Conservation (phyloP, 2,113 vertebrate species). For the Mobula hypostoma region DNA sequence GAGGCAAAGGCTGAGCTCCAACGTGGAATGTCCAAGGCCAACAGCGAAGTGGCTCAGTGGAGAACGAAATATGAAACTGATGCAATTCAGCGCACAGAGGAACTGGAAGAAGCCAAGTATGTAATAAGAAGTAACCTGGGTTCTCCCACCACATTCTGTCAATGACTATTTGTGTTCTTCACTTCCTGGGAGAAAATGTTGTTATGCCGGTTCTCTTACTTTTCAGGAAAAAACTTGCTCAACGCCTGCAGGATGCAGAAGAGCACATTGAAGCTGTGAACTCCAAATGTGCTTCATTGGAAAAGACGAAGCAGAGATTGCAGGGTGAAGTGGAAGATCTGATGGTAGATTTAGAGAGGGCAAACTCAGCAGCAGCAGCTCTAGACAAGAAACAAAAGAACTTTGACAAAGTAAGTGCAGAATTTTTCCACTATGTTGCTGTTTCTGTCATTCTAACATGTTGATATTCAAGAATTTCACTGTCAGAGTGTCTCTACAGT, state of each 20-base stretch:
- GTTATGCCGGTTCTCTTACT: background rate
- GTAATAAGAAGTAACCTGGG: background rate
- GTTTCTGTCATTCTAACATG: background rate
- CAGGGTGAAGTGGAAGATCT: conserved; percentile 43
- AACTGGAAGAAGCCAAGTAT: conserved; percentile 65
- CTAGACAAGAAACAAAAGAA: conserved; percentile 42
- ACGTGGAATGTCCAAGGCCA: conserved; percentile 41
- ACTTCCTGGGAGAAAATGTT: background rate
- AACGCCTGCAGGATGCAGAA: conserved; percentile 54
- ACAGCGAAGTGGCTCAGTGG: conserved; percentile 41
- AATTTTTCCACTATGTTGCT: background rate
- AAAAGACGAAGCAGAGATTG: conserved; percentile 54
- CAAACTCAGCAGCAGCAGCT: conserved; percentile 39
- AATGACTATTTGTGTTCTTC: background rate
- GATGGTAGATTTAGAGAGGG: conserved; percentile 38
- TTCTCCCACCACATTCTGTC: background rate
- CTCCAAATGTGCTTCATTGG: conserved; percentile 53
- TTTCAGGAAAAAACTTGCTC: conserved; percentile 50
- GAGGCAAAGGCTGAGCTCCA: conserved; percentile 43
- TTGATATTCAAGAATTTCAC: background rate
- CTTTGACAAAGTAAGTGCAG: conserved; percentile 40
- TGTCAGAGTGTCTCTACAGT: background rate
- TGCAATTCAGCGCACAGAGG: conserved; percentile 56
- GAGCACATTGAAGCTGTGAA: conserved; percentile 51
- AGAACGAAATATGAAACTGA: conserved; percentile 42